A percentile compares a stretch with the other conserved stretches of the same genome.
These are phyloP conservation scores for Gambusia yucatana DNA, from an alignment of 2,797 vertebrate species.

Conservation along the genomic window DNA sequence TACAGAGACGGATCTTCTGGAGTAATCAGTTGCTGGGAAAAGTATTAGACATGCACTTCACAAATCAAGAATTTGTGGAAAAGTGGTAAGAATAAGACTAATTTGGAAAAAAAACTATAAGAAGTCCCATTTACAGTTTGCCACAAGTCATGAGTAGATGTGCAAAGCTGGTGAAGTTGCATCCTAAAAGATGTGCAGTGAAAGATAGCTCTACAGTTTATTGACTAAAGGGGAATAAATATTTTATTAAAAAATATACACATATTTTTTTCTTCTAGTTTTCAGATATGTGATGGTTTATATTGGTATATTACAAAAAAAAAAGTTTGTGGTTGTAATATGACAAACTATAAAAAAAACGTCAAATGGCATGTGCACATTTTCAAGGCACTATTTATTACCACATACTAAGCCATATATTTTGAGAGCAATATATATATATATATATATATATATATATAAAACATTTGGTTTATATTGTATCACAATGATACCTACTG, in stretches of 20 bases:
- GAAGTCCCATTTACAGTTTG: not conserved
- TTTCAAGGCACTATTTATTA: not conserved
- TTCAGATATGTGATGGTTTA: not conserved
- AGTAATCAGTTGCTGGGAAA: too few species aligned
- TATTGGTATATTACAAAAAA: not conserved
- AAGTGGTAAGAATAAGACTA: too few species aligned
- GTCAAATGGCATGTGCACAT: not conserved
- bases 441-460: too few species aligned
- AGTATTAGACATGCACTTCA: too few species aligned
- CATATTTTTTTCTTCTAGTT: not conserved
- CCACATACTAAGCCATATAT: not conserved
- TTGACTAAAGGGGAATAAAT: not conserved
- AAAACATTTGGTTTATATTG: not conserved
- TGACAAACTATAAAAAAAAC: not conserved
- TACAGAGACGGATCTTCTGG: not conserved
- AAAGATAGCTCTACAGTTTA: not conserved
- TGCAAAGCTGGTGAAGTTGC: not conserved
- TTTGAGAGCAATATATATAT: not conserved
- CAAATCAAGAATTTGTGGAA: too few species aligned
- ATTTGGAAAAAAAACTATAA: too few species aligned
- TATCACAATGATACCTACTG: not conserved
- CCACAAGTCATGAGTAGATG: not conserved
- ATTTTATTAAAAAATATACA: not conserved
- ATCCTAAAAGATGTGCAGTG: not conserved
- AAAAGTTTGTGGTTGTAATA: not conserved